Conservation (phyloP, 2,797 vertebrate genomes). For the Neoniphon sammara region DNA sequence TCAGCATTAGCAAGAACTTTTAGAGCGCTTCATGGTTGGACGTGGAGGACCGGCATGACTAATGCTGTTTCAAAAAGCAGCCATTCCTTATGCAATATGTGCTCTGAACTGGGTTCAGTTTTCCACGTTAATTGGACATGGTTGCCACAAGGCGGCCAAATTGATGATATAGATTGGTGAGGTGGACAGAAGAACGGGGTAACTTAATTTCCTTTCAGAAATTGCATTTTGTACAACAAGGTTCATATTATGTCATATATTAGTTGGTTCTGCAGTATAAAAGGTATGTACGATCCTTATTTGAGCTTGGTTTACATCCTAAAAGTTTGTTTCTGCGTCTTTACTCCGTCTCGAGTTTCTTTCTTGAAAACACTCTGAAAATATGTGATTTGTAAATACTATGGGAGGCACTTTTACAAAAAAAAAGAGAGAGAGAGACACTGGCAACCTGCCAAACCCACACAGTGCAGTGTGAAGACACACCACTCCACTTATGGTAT, state of each 20-base stretch:
- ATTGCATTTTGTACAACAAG: neutral
- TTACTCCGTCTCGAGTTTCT: constrained; percentile 19
- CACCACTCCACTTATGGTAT: constrained; percentile 7
- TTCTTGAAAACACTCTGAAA: constrained; percentile 46
- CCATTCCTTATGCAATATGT: neutral
- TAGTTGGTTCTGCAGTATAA: neutral
- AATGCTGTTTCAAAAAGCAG: constrained; percentile 13
- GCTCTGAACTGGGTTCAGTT: constrained; percentile 18
- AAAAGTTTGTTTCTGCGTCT: constrained; percentile 1
- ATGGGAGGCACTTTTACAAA: constrained; percentile 43
- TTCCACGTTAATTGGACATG: constrained; percentile 18
- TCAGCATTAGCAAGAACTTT: constrained; percentile 11
- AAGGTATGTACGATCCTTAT: neutral
- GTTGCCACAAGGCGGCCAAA: constrained; percentile 18
- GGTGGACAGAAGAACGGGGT: neutral
- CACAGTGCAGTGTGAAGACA: constrained; percentile 45
- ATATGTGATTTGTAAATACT: constrained; percentile 60
- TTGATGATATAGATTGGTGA: constrained; percentile 21
- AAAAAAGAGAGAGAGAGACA: neutral
- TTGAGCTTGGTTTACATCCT: neutral
- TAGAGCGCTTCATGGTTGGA: constrained; percentile 3
- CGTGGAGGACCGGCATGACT: constrained; percentile 27
- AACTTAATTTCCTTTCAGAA: constrained; percentile 13
- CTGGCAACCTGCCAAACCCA: constrained; percentile 27
- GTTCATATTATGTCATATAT: neutral